phyloP scores from a whole-genome alignment of 2,888 invertebrate genomes.

The Drosophila pullipes region DNA sequence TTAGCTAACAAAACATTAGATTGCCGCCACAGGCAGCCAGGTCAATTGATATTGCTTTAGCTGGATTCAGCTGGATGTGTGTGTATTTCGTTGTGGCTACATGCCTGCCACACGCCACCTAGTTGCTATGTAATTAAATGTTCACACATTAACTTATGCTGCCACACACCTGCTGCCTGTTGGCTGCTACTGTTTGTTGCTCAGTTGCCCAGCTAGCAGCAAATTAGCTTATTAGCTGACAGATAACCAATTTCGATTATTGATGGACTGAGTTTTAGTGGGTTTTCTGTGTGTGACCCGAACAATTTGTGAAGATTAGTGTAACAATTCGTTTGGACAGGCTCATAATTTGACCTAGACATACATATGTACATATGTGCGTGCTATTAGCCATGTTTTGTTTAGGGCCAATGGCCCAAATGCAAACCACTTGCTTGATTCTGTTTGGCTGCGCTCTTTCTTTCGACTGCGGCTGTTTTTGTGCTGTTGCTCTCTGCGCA shows the following conservation, averaged over 20 bases:
- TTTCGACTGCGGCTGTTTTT: conserved; percentile 8
- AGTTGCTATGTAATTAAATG: conserved; percentile 58
- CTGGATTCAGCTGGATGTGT: neutral
- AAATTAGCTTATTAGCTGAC: conserved; percentile 35
- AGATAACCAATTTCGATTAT: conserved; percentile 31
- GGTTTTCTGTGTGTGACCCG: conserved; percentile 11
- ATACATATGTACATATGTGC: neutral
- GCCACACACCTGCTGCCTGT: conserved; percentile 23
- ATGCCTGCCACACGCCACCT: conserved; percentile 5
- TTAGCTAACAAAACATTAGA: conserved; percentile 11
- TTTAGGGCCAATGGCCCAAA: conserved; percentile 61
- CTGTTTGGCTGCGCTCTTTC: conserved; percentile 48
- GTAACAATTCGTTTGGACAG: conserved; percentile 23
- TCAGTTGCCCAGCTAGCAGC: conserved; percentile 20
- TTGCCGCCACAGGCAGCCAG: conserved; percentile 49
- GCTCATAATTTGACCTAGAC: conserved; percentile 39
- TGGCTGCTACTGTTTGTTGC: conserved; percentile 9
- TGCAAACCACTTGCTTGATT: conserved; percentile 79
- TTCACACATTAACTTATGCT: conserved; percentile 57
- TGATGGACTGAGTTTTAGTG: conserved; percentile 7
- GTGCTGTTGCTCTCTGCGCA: conserved; percentile 55
- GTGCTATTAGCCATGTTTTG: conserved; percentile 36
- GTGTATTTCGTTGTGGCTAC: conserved; percentile 41
- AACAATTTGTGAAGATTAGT: conserved; percentile 24
- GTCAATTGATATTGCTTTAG: conserved; percentile 42